A percentile compares a stretch with the other conserved stretches of the same genome.
These are phyloP conservation scores for Acipenser ruthenus DNA, from an alignment of 2,797 vertebrate genomes.

Conservation along the genomic window DNA sequence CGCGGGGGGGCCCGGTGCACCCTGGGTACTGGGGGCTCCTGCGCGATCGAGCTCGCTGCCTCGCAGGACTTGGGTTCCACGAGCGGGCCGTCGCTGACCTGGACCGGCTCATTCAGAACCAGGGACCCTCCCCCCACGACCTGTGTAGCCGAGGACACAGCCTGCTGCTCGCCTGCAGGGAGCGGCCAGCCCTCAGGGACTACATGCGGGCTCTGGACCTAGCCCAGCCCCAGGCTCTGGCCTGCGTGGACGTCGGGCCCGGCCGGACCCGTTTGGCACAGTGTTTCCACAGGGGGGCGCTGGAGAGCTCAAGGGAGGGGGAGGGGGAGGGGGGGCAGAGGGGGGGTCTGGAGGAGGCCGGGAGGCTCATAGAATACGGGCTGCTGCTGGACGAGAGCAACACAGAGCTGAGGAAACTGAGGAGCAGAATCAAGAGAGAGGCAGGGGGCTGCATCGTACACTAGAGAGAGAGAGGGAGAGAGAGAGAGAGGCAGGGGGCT, in stretches of 20 bases:
- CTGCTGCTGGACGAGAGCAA: slow-evolving; percentile 62
- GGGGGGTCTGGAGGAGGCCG: slow-evolving; percentile 55
- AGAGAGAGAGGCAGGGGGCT: too few relatives aligned
- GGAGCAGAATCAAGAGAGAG: slow-evolving; percentile 65
- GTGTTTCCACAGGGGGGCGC: slow-evolving; percentile 57
- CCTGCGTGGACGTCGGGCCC: slow-evolving; percentile 47
- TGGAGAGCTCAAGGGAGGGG: slow-evolving; percentile 54
- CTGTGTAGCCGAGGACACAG: slow-evolving; percentile 67
- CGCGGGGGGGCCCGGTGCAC: slow-evolving; percentile 39
- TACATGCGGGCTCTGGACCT: slow-evolving; percentile 69
- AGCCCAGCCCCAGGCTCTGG: slow-evolving; percentile 48
- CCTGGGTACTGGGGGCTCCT: slow-evolving; percentile 28
- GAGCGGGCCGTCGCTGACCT: slow-evolving; percentile 65
- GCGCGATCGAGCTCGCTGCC: slow-evolving; percentile 67
- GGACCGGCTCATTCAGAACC: slow-evolving; percentile 58
- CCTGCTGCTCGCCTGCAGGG: slow-evolving; percentile 53
- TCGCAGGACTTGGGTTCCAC: slow-evolving; percentile 57
- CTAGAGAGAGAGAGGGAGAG: too few relatives aligned
- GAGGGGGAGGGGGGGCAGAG: slow-evolving; percentile 2
- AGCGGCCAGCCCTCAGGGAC: slow-evolving; percentile 61
- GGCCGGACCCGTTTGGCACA: slow-evolving; percentile 55
- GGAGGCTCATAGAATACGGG: slow-evolving; percentile 66
- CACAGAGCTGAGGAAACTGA: slow-evolving; percentile 69
- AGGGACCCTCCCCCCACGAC: slow-evolving; percentile 52
- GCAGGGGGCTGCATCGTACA: too few relatives aligned